Conservation (phyloP, 2,797 vertebrate species). For the Glyptemys insculpta region DNA sequence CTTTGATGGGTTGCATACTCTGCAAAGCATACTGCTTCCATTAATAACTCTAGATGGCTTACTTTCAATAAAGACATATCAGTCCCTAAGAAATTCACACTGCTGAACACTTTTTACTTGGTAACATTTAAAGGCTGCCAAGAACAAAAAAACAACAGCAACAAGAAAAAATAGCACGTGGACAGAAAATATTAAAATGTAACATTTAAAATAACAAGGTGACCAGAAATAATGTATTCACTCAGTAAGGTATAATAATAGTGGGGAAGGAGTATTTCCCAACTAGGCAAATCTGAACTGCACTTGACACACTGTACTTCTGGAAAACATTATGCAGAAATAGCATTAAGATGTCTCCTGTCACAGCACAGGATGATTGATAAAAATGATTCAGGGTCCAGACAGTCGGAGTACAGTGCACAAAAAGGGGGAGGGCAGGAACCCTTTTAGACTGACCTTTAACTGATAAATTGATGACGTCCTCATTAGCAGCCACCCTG, state of each 20-base stretch:
- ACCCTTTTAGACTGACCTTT: conserved; percentile 82
- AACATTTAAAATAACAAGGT: conserved; percentile 21
- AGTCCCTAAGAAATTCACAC: not conserved
- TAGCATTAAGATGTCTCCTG: conserved; percentile 47
- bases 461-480: conserved; percentile 80
- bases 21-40: not conserved
- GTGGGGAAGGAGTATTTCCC: not conserved
- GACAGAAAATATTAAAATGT: not conserved
- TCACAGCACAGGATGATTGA: conserved; percentile 32
- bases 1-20: not conserved
- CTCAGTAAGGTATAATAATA: not conserved
- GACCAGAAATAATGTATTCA: not conserved
- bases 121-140: not conserved
- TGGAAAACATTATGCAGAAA: not conserved
- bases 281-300: not conserved
- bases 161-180: not conserved
- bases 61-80: not conserved
- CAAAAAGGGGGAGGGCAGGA: conserved; percentile 60
- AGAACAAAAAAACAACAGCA: not conserved
- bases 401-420: not conserved
- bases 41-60: not conserved
- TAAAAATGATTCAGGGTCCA: conserved; percentile 42
- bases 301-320: not conserved
- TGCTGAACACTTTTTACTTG: not conserved
- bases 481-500: conserved; percentile 83